Conservation (phyloP, 2,113 vertebrate genomes). For the Sardina pilchardus region DNA sequence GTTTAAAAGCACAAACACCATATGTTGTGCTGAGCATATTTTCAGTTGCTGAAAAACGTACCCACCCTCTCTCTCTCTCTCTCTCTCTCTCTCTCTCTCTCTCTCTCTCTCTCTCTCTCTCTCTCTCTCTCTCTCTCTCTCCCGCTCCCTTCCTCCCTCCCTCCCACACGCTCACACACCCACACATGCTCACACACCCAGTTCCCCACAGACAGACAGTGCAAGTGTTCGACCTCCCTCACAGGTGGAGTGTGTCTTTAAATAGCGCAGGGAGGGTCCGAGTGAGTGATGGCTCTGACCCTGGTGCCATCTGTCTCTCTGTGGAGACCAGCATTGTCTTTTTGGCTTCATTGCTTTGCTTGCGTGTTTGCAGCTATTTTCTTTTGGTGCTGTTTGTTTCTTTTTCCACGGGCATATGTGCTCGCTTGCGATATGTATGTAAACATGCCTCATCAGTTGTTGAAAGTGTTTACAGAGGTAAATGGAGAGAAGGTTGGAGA, state of each 20-base stretch:
- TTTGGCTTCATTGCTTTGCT: constrained; percentile 5
- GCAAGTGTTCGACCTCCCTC: constrained; percentile 18
- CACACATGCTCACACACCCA: background rate
- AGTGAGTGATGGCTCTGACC: constrained; percentile 58
- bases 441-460: background rate
- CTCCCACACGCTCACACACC: background rate
- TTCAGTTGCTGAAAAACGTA: background rate
- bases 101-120: background rate
- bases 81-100: background rate
- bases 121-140: background rate
- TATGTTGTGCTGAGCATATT: background rate
- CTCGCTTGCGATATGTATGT: background rate
- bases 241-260: constrained; percentile 52
- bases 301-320: constrained; percentile 64
- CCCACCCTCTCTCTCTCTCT: too few species aligned
- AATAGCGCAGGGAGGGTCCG: constrained; percentile 63
- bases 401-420: background rate
- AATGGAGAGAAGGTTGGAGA: background rate
- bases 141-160: too few species aligned
- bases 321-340: constrained; percentile 17
- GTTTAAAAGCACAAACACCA: constrained; percentile 7
- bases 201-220: constrained; percentile 9
- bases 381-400: background rate
- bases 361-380: background rate
- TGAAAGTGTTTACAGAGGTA: background rate